Conservation (phyloP, 2,113 vertebrate genomes). For the Erythrocercus mccallii region DNA sequence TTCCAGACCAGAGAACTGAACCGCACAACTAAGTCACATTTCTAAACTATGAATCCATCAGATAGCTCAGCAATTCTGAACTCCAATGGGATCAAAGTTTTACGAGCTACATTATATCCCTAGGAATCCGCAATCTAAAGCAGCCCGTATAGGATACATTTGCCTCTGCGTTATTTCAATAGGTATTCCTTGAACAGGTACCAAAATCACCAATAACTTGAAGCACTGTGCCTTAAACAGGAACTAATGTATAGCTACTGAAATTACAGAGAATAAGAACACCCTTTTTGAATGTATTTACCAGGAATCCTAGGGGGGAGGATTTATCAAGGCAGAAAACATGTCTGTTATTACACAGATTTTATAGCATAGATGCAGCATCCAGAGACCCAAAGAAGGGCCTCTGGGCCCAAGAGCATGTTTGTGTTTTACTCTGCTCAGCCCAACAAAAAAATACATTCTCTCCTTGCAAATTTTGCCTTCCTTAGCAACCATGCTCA, state of each 20-base stretch:
- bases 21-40: not conserved
- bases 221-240: not conserved
- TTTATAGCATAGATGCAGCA: not conserved
- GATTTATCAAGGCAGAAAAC: not conserved
- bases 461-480: not conserved
- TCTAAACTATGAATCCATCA: conserved; percentile 34
- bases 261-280: not conserved
- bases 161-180: not conserved
- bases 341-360: not conserved
- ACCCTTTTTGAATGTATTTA: not conserved
- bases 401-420: not conserved
- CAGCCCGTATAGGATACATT: not conserved
- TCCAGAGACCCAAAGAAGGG: not conserved
- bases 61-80: conserved; percentile 32
- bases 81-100: conserved; percentile 10
- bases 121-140: not conserved
- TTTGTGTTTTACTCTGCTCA: not conserved
- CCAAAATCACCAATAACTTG: not conserved
- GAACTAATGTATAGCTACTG: not conserved
- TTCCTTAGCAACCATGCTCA: not conserved
- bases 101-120: not conserved
- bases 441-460: not conserved
- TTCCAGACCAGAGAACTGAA: conserved; percentile 50
- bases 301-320: not conserved
- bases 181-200: not conserved